Conservation (phyloP, 2,113 vertebrate species). For the Corydoras sp. region DNA sequence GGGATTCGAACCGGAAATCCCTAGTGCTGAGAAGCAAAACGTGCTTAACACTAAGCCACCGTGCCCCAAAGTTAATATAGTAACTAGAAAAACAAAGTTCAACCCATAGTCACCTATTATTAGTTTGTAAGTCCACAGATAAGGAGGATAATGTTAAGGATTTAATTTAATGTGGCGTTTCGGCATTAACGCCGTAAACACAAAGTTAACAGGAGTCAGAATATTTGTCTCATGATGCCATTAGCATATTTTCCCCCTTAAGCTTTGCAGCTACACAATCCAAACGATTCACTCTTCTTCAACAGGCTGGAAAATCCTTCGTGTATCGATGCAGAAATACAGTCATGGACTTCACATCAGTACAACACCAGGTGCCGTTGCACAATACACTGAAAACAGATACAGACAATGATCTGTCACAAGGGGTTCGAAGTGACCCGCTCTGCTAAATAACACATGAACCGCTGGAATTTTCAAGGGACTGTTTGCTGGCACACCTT, state of each 20-base stretch:
- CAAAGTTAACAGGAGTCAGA: background rate
- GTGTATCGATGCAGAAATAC: background rate
- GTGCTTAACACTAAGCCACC: too few relatives aligned
- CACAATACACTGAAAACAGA: slow-evolving; percentile 8
- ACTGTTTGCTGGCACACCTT: background rate
- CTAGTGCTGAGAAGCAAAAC: too few relatives aligned
- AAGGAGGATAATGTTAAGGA: too few relatives aligned
- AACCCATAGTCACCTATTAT: too few relatives aligned
- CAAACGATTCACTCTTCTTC: background rate
- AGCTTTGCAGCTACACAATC: background rate
- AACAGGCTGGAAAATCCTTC: background rate
- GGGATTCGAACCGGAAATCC: too few relatives aligned
- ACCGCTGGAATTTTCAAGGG: slow-evolving; percentile 4
- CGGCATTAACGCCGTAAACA: too few relatives aligned
- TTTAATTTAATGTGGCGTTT: too few relatives aligned
- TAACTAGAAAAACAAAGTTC: too few relatives aligned
- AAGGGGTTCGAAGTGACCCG: background rate
- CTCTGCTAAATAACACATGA: background rate
- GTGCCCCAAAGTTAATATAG: too few relatives aligned
- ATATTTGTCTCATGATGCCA: background rate
- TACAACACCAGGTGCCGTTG: slow-evolving; percentile 6
- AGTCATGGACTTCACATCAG: background rate
- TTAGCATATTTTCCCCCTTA: background rate
- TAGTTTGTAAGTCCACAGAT: too few relatives aligned
- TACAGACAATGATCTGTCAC: background rate